Conservation (phyloP, 1,140 invertebrate species). For the Euura saliciscinereae region DNA sequence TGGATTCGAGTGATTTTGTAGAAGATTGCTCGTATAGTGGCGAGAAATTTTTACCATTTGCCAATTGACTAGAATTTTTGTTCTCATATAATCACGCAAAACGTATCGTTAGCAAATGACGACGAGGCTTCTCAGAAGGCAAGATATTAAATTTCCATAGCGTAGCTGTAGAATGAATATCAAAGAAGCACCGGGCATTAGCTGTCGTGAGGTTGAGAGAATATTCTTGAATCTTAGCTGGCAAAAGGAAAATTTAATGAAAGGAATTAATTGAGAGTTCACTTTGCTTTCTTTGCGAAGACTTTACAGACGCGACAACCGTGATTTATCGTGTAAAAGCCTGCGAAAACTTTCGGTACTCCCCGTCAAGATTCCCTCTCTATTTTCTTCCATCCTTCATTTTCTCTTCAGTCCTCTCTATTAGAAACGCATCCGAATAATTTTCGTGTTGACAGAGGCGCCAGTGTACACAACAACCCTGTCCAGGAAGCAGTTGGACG, state of each 20-base stretch:
- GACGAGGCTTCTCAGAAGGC: not conserved
- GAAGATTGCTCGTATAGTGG: too few relatives aligned
- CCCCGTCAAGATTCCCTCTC: not conserved
- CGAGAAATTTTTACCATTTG: too few relatives aligned
- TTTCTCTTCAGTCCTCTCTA: not conserved
- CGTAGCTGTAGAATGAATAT: not conserved
- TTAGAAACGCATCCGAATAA: not conserved
- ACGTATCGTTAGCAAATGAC: not conserved
- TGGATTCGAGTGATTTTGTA: too few relatives aligned
- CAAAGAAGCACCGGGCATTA: not conserved
- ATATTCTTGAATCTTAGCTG: not conserved
- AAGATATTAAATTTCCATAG: not conserved
- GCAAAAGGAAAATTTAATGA: not conserved
- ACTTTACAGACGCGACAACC: slow-evolving; percentile 1
- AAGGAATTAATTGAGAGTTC: slow-evolving; percentile 7
- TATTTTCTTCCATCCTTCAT: not conserved
- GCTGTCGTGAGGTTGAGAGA: not conserved
- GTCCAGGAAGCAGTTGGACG: slow-evolving; percentile 25
- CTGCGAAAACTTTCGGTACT: not conserved
- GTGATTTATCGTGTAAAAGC: slow-evolving; percentile 5
- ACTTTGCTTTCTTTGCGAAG: not conserved
- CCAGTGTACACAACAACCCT: not conserved
- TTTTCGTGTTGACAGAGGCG: not conserved
- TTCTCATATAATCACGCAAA: too few relatives aligned
- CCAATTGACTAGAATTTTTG: too few relatives aligned